Evolutionary conservation across 2,888 invertebrate species (phyloP), one percentile per base, ranked within the genome.

Genomic region (Brachyptera putata): DNA sequence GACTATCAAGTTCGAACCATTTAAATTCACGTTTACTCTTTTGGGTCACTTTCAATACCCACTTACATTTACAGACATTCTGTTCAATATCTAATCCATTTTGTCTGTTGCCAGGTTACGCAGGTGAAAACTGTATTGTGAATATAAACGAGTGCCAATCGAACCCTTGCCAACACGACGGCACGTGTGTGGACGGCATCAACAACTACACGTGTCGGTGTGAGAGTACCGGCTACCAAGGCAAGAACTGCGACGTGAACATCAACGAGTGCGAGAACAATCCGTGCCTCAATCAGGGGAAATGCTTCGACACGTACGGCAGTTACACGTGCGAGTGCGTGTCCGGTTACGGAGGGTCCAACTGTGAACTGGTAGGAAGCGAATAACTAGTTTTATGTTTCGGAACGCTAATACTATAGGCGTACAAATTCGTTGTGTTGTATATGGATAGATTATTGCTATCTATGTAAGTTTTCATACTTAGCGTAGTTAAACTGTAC

Each of bases 251-350:
- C 73, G 86, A 89, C 68, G 73, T 78, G 14, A 90, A 93, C 74
- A 83, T 91, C 67, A 84, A 93, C 76, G 92, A 93, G 75, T 93
- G 92, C 73, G 69, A 74, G 56, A 81, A 82, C 64, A 77, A 77
- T 65, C 89, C 90, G 14, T 88, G 87, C 68, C 71, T 80, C 50
- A 89, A 90, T 67, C 82, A 83, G 65, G 91, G 90, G 24, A 79
- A 81, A 46, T 92, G 92, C 75, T 90, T 85, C 74, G 89, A 91
- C 74, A 89, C 85, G 58, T 91, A 91, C 73, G 91, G 91, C 13
- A 80, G 85, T 56, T 93, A 84, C 70, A 78, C 85, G 66, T 93
- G 93, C 72, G 85, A 86, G 68, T 93, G 93, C 74, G 79, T 79
- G 58, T 78, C 82, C 11, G 90, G 90, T n/a, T 92, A 85, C 76